Conservation (phyloP, 2,888 invertebrate genomes). For the Ophion slaviceki region DNA sequence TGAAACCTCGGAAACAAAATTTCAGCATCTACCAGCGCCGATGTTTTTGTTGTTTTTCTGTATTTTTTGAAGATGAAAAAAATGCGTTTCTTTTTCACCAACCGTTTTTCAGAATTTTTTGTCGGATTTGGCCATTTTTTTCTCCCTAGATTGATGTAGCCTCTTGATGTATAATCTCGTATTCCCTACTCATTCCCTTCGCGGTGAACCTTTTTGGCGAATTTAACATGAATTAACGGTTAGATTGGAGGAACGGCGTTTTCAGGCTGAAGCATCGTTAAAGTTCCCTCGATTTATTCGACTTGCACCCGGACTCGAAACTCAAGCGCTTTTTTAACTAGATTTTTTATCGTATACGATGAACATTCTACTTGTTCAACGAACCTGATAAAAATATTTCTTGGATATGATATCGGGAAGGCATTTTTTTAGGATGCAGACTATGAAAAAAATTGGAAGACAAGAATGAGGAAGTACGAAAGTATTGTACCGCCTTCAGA, state of each 20-base stretch:
- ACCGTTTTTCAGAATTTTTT: too few species aligned
- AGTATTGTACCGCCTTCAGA: background rate
- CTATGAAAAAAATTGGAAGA: background rate
- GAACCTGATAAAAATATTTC: background rate
- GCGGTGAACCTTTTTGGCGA: background rate
- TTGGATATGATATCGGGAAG: background rate
- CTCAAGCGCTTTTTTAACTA: background rate
- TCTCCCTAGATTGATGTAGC: too few species aligned
- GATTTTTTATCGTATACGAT: background rate
- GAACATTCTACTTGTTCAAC: background rate
- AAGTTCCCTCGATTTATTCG: constrained; percentile 25
- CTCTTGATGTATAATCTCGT: background rate
- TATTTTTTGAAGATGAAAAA: too few species aligned
- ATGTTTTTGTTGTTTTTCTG: too few species aligned
- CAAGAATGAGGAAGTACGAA: background rate
- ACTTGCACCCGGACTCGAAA: background rate
- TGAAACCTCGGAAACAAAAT: too few species aligned
- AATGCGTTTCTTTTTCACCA: too few species aligned
- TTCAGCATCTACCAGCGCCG: too few species aligned
- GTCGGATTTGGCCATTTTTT: too few species aligned
- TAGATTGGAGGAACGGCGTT: constrained; percentile 13
- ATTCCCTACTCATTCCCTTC: constrained; percentile 1
- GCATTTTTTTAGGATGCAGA: background rate
- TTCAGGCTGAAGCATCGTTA: constrained; percentile 18
- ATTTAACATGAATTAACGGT: constrained; percentile 47